Percentiles rank a stretch among this genome's conserved stretches.
Conservation (phyloP, 2,797 vertebrate genomes). For the Scyliorhinus canicula region DNA sequence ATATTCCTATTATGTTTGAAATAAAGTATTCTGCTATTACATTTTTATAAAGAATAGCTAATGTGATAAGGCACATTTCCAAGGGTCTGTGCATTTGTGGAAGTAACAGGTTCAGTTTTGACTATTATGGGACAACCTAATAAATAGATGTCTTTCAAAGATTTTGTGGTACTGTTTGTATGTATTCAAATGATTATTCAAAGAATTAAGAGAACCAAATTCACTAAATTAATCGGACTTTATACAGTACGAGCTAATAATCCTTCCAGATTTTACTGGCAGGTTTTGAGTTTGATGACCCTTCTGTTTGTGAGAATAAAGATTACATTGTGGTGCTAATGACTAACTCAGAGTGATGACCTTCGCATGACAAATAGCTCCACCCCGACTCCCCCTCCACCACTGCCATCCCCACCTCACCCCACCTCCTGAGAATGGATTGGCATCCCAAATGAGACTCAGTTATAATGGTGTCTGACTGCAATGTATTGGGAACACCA, state of each 20-base stretch:
- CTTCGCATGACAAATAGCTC: background rate
- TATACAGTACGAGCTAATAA: background rate
- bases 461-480: background rate
- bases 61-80: background rate
- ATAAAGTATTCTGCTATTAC: background rate
- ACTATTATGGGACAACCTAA: background rate
- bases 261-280: background rate
- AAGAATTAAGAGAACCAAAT: background rate
- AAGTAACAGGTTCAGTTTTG: no score
- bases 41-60: background rate
- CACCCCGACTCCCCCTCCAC: no score
- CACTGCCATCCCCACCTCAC: background rate
- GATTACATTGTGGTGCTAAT: no score
- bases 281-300: background rate
- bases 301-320: background rate
- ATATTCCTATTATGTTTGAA: background rate
- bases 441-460: background rate
- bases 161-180: background rate
- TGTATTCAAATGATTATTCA: background rate
- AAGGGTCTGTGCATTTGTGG: background rate
- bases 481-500: background rate
- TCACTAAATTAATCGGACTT: background rate
- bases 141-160: background rate
- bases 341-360: background rate
- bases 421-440: background rate